Evolutionary conservation across 2,113 vertebrate species (phyloP), one percentile per base, ranked within the genome.

Genomic region (Actenoides lindsayi): DNA sequence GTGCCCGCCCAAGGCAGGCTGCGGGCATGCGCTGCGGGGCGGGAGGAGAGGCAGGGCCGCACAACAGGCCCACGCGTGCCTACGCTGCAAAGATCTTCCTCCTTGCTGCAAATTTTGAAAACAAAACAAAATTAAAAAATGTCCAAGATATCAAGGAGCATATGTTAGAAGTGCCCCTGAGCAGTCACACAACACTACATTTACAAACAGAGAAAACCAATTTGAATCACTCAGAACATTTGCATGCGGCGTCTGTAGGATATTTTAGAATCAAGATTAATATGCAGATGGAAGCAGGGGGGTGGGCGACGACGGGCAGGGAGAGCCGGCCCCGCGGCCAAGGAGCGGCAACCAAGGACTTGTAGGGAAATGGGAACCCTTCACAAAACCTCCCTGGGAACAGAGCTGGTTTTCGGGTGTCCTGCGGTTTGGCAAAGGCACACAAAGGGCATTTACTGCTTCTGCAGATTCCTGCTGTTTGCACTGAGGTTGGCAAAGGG

Each of bases 241-340:
- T 96, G 93, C 95, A 95, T 95, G 88, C 19, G 2, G 77, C 3
- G 8, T 90, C 83, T 53, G 71, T 44, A 79, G 89, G 86, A 77
- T 70, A 82, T 42, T 94, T 96, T 64, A 53, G 96, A 95, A 92
- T 93, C 83, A 87, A 94, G 97, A 97, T 96, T 93, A 97, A 97
- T 83, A 78, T 73, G 92, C 83, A 68, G 64, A 24, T 28, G 39
- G 83, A 87, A 90, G 79, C 62, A 65, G 56, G 25, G 28, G 60
- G 82, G 73, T 21, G 11, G 30, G 46, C 5, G 8, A 12, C 28
- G 95, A 91, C 44, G 54, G 87, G 80, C 70, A 56, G 67, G 46
- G 30, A 0, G 10, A 86, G 77, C 10, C 5, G 1, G 44, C 37
- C 83, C 44, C 2, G 1, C 2, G 11, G n/a, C 63, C 35, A 2